Percentiles rank a stretch among this genome's conserved stretches.
phyloP scores from a whole-genome alignment of 2,888 invertebrate species.

The Allolobophora icterica region DNA sequence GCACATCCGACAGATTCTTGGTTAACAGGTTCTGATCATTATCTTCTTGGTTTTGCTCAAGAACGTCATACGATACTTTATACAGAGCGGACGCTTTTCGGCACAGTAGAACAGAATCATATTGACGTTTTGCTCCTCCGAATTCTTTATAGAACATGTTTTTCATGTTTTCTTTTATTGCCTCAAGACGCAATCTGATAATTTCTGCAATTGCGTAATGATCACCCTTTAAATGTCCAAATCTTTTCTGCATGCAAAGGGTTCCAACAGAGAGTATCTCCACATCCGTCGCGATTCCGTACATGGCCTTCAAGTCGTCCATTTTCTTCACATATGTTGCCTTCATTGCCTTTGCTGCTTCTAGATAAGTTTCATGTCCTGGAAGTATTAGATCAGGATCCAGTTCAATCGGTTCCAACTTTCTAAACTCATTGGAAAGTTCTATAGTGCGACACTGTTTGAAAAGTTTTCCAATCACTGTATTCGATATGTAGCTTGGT shows the following conservation, averaged over 20 bases:
- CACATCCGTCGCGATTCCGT: not conserved
- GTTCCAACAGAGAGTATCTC: not conserved
- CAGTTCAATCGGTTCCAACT: not conserved
- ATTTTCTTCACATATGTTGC: not conserved
- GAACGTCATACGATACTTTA: not conserved
- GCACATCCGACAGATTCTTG: not conserved
- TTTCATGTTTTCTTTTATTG: not conserved
- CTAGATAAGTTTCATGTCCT: slow-evolving; percentile 15
- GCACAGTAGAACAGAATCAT: not conserved
- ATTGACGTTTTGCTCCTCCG: not conserved
- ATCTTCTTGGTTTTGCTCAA: not conserved
- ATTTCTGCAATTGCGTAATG: not conserved
- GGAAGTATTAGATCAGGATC: not conserved
- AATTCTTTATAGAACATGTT: slow-evolving; percentile 13
- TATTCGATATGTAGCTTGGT: not conserved
- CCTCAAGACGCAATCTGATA: not conserved
- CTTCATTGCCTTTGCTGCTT: not conserved
- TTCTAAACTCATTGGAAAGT: not conserved
- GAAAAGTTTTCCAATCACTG: slow-evolving; percentile 22
- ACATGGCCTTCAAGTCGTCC: not conserved
- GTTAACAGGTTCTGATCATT: not conserved
- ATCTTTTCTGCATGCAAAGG: not conserved
- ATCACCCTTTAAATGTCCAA: not conserved
- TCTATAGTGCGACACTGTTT: slow-evolving; percentile 4
- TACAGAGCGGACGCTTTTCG: not conserved